A percentile compares a stretch with the other conserved stretches of the same genome.
phyloP scores from a whole-genome alignment of 1,140 invertebrate species.

The Ceratina japonica region DNA sequence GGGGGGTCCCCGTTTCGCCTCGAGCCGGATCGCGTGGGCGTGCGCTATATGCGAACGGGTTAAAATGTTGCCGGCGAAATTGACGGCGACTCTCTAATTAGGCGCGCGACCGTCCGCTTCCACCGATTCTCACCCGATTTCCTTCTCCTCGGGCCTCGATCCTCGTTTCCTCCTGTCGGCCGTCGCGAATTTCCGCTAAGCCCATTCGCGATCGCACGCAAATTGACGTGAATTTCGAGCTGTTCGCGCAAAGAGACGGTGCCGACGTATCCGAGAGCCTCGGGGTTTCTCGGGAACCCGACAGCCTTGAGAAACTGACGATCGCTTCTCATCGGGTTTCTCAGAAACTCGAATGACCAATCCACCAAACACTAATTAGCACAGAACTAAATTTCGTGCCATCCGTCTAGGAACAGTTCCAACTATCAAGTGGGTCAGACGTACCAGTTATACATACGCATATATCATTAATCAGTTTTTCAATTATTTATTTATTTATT shows the following conservation, averaged over 20 bases:
- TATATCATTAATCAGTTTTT: too few relatives aligned
- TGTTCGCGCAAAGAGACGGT: neutral
- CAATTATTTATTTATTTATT: too few relatives aligned
- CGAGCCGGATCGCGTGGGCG: slow-evolving; percentile 67
- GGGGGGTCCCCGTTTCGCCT: slow-evolving; percentile 65
- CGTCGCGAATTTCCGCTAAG: slow-evolving; percentile 16
- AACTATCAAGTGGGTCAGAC: too few relatives aligned
- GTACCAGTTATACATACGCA: too few relatives aligned
- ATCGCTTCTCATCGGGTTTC: slow-evolving; percentile 6
- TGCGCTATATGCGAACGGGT: slow-evolving; percentile 57
- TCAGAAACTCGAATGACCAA: neutral
- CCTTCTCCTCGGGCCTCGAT: slow-evolving; percentile 16
- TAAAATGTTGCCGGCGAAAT: slow-evolving; percentile 69
- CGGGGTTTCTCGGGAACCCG: neutral
- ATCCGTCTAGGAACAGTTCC: neutral
- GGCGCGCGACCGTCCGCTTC: slow-evolving; percentile 62
- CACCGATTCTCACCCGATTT: slow-evolving; percentile 48
- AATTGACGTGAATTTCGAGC: slow-evolving; percentile 26
- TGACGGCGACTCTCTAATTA: slow-evolving; percentile 74
- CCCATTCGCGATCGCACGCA: slow-evolving; percentile 39
- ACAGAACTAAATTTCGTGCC: neutral
- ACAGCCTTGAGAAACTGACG: neutral
- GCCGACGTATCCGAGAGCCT: neutral
- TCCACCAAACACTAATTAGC: neutral
- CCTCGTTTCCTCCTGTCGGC: neutral